A percentile compares a stretch with the other conserved stretches of the same genome.
phyloP scores from a whole-genome alignment of 2,113 vertebrate genomes.

The Leucosticte australis region DNA sequence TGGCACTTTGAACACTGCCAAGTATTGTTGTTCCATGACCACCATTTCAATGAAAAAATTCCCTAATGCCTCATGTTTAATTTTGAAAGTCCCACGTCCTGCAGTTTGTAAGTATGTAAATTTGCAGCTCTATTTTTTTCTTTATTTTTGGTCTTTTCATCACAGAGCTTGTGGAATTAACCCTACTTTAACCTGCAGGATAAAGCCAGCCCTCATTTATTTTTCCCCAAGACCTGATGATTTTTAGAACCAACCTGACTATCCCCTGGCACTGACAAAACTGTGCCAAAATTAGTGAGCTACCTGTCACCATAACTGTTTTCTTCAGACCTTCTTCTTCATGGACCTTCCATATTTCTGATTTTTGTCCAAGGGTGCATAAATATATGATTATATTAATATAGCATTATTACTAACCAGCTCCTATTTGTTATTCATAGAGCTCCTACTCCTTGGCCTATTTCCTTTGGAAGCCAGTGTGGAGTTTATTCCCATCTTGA shows the following conservation, averaged over 20 bases:
- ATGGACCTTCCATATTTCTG: not conserved
- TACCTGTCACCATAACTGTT: not conserved
- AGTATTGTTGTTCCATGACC: not conserved
- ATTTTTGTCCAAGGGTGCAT: no score
- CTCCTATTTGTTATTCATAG: not conserved
- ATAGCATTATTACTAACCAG: not conserved
- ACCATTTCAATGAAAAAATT: not conserved
- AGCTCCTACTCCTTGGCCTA: not conserved
- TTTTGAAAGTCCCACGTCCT: not conserved
- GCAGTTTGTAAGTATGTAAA: not conserved
- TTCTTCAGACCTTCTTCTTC: not conserved
- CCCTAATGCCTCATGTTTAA: not conserved
- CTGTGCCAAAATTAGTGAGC: not conserved
- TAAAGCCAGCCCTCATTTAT: not conserved
- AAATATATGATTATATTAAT: not conserved
- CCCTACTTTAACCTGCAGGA: not conserved
- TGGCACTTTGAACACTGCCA: not conserved
- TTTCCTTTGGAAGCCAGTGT: not conserved
- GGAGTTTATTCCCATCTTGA: not conserved
- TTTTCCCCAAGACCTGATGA: not conserved
- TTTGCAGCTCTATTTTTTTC: not conserved
- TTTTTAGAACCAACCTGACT: not conserved
- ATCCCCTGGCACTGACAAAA: not conserved
- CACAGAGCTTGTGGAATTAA: not conserved
- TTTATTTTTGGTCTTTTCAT: not conserved